These are phyloP conservation scores for Loxodonta africana DNA, from an alignment of 2,113 vertebrate species.

Conservation along the genomic window DNA sequence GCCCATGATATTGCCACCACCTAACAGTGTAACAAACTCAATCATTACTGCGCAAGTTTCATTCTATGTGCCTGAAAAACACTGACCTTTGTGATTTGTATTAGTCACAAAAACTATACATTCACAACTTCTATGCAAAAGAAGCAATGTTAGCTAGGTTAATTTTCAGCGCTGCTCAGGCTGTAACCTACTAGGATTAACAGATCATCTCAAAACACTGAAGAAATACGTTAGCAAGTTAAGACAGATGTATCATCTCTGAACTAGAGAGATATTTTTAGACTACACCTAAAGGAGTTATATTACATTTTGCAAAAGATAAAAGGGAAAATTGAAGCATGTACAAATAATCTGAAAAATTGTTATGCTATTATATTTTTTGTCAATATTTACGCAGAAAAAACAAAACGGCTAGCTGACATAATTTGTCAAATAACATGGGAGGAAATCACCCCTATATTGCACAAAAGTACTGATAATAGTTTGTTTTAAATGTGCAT, in stretches of 20 bases:
- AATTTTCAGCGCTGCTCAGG: background rate
- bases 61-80: background rate
- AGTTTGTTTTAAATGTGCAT: background rate
- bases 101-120: background rate
- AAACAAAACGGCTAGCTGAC: background rate
- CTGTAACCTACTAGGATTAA: background rate
- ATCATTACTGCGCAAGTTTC: background rate
- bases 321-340: slow-evolving; percentile 27
- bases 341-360: background rate
- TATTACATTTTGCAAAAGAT: background rate
- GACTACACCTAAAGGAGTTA: background rate
- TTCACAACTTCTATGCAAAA: background rate
- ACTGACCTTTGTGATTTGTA: background rate
- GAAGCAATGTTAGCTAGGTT: background rate
- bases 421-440: background rate
- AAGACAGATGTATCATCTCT: background rate
- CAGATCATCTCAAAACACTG: background rate
- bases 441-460: background rate
- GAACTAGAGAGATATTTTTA: background rate
- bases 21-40: background rate
- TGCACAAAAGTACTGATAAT: background rate
- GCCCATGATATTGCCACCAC: background rate
- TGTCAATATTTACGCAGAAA: background rate
- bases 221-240: slow-evolving; percentile 19
- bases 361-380: background rate